Base-by-base conservation (phyloP, 2,113 vertebrate species). In the Siphamia tubifer region DNA sequence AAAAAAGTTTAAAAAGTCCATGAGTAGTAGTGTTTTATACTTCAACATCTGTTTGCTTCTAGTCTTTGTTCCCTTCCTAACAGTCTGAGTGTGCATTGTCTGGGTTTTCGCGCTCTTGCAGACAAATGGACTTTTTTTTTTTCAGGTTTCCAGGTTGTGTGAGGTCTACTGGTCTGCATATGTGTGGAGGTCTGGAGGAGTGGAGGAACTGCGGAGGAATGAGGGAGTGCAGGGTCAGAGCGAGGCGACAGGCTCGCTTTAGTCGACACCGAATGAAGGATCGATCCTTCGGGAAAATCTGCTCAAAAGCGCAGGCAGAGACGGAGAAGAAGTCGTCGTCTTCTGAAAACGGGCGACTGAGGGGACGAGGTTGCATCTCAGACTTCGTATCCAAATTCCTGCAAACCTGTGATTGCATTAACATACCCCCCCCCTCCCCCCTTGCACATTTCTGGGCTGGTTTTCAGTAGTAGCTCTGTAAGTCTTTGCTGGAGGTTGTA, bases 181-280 rank as follows among this genome's bases (percentile, higher is more conserved):
- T 43, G 42, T 43, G 23, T 43, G 64, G 27, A 32, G 73, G 69
- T 49, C 52, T 21, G 20, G 75, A 71, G 74, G 75, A 69, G 68
- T 56, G 49, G 66, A 72, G 63, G 78, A 20, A 20, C 64, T 32
- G 74, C 32, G 71, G 82, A 79, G 82, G 86, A 89, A 90, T 90
- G 83, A 87, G 86, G 85, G 89, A 90, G 89, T 72, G 21, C 31
- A 39, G 79, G 87, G 79, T 88, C 79, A 85, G 70, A 67, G 36
- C n/a, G 39, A 80, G 86, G 84, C 68, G 81, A 80, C 75, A 67
- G 80, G 63, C 84, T 81, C 74, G 82, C 79, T 84, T 82, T 74
- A 71, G 82, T 82, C 53, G 85, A 55, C 52, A 21, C 44, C 16
- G n/a, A 68, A 87, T 85, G 83, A 88, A 62, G 75, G 71, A 90